phyloP scores from a whole-genome alignment of 1,140 invertebrate species.

The Lepidurus couesii region DNA sequence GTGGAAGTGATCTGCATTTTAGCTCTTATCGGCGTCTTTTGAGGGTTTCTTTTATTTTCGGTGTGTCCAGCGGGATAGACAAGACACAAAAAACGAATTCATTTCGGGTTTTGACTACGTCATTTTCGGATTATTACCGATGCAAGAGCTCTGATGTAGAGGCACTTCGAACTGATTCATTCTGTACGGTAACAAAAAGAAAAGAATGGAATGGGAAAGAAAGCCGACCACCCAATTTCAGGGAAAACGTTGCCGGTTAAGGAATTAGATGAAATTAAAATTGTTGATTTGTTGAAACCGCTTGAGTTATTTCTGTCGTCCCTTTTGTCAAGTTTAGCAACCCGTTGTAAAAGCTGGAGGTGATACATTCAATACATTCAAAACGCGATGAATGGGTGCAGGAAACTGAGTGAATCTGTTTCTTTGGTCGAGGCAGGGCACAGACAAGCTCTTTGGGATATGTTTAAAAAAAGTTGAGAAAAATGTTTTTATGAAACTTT shows the following conservation, averaged over 20 bases:
- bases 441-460: no score
- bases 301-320: not conserved
- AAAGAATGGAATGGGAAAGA: not conserved
- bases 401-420: not conserved
- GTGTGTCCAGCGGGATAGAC: not conserved
- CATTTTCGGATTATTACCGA: constrained; percentile 1
- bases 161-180: not conserved
- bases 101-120: constrained; percentile 17
- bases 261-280: not conserved
- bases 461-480: no score
- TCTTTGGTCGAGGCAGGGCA: not conserved
- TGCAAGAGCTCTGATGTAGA: not conserved
- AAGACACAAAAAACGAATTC: not conserved
- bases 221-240: constrained; percentile 5
- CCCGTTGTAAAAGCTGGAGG: not conserved
- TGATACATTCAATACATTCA: not conserved
- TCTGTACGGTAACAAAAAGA: not conserved
- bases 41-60: not conserved
- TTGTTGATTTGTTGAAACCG: not conserved
- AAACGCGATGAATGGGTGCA: not conserved
- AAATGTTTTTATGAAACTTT: no score
- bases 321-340: not conserved
- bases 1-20: constrained; percentile 18
- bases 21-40: constrained; percentile 1
- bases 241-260: not conserved